Evolutionary conservation across 2,888 invertebrate species (phyloP), one percentile per base, ranked within the genome.

Genomic region (Drosophila multiciliata): DNA sequence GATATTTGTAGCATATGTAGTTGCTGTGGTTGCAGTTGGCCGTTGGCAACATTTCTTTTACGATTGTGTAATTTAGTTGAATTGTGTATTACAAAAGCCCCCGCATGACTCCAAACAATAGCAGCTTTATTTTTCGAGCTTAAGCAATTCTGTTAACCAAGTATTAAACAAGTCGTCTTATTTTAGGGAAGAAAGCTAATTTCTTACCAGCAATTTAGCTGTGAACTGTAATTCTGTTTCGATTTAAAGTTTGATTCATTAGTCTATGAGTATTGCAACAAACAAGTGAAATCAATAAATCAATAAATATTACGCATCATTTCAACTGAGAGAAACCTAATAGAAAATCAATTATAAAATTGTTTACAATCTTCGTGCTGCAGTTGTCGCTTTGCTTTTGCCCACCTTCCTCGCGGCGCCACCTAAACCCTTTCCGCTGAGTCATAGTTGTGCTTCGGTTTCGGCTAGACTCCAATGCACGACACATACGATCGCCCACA

Each of bases 371-470:
- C 29, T 63, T 20, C 15, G 26, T 26, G n/a, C 36, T 33, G 33
- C 64, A 23, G 23, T 3, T 42, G 49, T 5, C 38, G 15, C n/a
- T 7, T 45, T 12, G 15, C 7, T 20, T 45, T 12, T 23, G 15
- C 3, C 15, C 45, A 20, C 3, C 17, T 45, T 8, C 45, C 45
- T 45, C 15, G 15, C 45, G 8, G 23, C n/a, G 1, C n/a, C 15
- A 33, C 2, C 20, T 20, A 11, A 54, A 55, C 76, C 64, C 65
- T 78, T 80, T 76, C 20, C 64, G 78, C 80, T 78, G 80, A 78
- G 55, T 78, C 78, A 80, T 38, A 29, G 49, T 26, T 32, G 12
- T 12, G 40, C 11, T 42, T 40, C 7, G 26, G 20, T 20, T 49
- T 17, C 33, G 26, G 9, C 35, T 50, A 15, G 32, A 8, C 33